These are phyloP conservation scores for Paradisaea rubra DNA, from an alignment of 2,113 vertebrate species.

Conservation along the genomic window DNA sequence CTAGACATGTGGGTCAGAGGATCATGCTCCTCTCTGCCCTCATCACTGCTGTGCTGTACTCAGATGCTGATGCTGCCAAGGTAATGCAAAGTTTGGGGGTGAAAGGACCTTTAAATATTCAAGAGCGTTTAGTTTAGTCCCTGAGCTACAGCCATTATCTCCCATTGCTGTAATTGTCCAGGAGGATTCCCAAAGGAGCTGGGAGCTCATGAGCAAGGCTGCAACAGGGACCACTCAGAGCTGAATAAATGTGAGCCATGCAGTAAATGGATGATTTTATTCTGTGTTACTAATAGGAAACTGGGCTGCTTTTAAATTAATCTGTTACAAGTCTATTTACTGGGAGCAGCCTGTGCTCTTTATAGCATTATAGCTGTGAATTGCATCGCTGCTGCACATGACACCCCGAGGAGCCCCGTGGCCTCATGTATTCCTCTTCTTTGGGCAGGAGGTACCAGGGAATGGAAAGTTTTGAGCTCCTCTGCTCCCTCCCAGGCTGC, in stretches of 20 bases:
- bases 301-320: not conserved
- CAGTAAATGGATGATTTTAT: not conserved
- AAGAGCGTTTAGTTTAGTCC: not conserved
- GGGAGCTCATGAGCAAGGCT: not conserved
- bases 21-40: rapidly evolving
- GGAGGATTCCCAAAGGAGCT: not conserved
- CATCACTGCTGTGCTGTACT: not conserved
- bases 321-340: not conserved
- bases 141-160: not conserved
- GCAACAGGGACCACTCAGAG: not conserved
- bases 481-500: not conserved
- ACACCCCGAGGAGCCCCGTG: not conserved
- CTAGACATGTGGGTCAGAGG: not conserved
- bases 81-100: not conserved
- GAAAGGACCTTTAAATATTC: not conserved
- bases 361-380: not conserved
- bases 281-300: not conserved
- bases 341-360: not conserved
- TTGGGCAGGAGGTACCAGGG: not conserved
- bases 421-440: not conserved
- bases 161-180: not conserved
- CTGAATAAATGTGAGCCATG: not conserved
- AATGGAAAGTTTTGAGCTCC: constrained; percentile 21
- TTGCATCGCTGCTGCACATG: not conserved
- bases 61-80: not conserved